phyloP scores from a whole-genome alignment of 2,888 invertebrate species.

The Steinernema scapterisci region DNA sequence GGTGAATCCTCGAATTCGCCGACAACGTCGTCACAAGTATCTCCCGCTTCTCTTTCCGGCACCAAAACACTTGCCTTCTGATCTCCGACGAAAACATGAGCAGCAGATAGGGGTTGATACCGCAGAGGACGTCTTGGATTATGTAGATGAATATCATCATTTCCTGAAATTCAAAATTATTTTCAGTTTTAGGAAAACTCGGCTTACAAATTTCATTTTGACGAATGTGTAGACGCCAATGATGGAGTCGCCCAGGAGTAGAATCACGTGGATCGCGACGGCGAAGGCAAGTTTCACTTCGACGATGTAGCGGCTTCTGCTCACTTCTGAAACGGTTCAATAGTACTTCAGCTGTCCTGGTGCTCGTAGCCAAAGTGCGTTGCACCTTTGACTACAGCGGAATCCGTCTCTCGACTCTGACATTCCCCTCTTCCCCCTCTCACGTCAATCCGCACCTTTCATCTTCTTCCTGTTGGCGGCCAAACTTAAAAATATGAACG shows the following conservation, averaged over 20 bases:
- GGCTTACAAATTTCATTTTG: not conserved
- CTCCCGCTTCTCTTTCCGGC: not conserved
- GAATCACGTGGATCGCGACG: not conserved
- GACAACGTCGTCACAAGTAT: no score
- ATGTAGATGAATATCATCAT: conserved; percentile 1
- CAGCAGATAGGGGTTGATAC: not conserved
- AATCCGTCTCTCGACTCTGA: no score
- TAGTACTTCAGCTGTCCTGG: no score
- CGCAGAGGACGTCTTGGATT: conserved; percentile 11
- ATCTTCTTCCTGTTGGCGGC: not conserved
- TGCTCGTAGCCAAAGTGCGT: no score
- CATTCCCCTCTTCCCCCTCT: no score
- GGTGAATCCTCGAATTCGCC: no score
- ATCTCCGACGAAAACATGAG: not conserved
- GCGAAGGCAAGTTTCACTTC: not conserved
- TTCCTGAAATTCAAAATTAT: not conserved
- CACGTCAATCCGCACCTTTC: not conserved
- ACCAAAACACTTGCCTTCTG: not conserved
- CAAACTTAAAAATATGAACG: not conserved
- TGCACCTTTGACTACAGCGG: no score
- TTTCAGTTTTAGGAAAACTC: not conserved
- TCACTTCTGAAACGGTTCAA: no score
- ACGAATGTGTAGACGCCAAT: not conserved
- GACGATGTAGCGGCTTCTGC: not conserved
- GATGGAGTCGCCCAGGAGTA: not conserved